Conservation (phyloP, 2,888 invertebrate species). For the Dermolepida albohirtum region DNA sequence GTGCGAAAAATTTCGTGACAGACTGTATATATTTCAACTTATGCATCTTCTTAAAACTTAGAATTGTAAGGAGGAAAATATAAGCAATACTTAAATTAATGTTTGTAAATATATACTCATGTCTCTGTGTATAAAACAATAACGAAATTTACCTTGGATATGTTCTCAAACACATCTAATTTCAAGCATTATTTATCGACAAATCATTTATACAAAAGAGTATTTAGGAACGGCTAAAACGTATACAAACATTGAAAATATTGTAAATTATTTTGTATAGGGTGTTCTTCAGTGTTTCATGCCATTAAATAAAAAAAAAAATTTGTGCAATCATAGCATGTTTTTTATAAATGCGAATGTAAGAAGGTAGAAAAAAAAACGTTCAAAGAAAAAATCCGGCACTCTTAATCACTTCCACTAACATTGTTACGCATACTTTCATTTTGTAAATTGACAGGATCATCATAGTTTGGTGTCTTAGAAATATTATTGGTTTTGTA, state of each 20-base stretch:
- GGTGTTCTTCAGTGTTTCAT: constrained; percentile 38
- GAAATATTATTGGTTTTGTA: constrained; percentile 17
- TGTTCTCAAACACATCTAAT: too few species aligned
- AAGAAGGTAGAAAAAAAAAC: neutral
- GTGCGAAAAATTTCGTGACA: too few species aligned
- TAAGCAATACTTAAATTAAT: too few species aligned
- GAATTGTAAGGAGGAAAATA: too few species aligned
- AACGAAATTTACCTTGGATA: neutral
- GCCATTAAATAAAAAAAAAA: constrained; percentile 35
- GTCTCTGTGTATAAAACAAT: neutral
- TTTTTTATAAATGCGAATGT: constrained; percentile 28
- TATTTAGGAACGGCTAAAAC: constrained; percentile 1
- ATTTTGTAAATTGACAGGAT: constrained; percentile 8
- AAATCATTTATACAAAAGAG: too few species aligned
- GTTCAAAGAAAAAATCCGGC: too few species aligned
- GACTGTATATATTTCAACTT: too few species aligned
- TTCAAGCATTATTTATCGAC: too few species aligned
- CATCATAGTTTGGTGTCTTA: constrained; percentile 25
- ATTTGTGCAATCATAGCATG: constrained; percentile 24
- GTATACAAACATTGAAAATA: constrained; percentile 34
- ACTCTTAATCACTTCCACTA: neutral
- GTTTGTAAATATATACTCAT: too few species aligned
- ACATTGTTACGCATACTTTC: constrained; percentile 10
- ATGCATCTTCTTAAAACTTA: too few species aligned
- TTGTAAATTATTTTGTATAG: constrained; percentile 43